Conservation (phyloP, 2,797 vertebrate genomes). For the Coccyzus lansbergi region DNA sequence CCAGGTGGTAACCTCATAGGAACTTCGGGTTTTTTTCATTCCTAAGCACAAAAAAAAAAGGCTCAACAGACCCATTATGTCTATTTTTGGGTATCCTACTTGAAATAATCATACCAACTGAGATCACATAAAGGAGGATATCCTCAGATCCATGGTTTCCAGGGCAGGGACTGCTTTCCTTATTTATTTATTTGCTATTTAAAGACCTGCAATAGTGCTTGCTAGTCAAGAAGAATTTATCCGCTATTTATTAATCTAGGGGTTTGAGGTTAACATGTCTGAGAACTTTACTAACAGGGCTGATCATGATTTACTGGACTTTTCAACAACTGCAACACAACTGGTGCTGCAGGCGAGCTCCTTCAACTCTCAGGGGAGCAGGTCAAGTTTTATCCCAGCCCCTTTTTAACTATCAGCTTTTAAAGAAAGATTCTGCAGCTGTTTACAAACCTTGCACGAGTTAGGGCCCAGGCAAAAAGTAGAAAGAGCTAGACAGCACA, state of each 20-base stretch:
- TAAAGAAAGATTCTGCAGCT: neutral
- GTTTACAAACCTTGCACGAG: neutral
- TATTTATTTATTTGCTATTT: neutral
- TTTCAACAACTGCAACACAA: neutral
- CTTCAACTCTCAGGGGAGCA: neutral
- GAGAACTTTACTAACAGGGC: neutral
- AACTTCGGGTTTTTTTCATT: neutral
- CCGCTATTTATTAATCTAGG: neutral
- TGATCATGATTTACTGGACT: neutral
- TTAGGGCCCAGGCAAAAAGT: neutral
- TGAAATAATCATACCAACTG: neutral
- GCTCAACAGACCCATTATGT: neutral
- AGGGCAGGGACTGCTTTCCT: neutral
- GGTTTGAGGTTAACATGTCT: neutral
- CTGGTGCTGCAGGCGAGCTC: neutral
- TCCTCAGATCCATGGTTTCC: neutral
- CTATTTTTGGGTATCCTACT: slow-evolving; percentile 14
- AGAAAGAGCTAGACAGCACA: neutral
- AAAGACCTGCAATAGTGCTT: neutral
- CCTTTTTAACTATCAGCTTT: neutral
- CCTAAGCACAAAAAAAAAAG: neutral
- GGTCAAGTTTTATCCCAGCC: neutral
- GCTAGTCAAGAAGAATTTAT: neutral
- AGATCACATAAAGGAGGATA: neutral
- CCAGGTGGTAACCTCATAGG: neutral